Conservation (phyloP, 2,797 vertebrate genomes). For the Cyprinodon diabolis region DNA sequence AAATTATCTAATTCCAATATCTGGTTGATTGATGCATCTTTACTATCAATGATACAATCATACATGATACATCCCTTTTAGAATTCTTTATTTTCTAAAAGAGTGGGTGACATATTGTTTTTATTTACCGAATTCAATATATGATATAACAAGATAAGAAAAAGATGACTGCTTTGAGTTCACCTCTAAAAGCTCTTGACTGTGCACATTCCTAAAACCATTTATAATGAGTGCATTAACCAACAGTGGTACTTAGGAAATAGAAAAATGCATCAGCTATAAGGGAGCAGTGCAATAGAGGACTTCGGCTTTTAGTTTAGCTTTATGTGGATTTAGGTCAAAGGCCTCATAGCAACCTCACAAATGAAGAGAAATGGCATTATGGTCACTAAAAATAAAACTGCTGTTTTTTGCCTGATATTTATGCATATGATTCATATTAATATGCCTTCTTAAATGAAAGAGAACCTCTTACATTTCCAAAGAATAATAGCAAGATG, state of each 20-base stretch:
- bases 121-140: constrained; percentile 25
- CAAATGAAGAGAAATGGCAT: constrained; percentile 50
- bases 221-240: constrained; percentile 75
- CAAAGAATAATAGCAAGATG: constrained; percentile 22
- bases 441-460: constrained; percentile 42
- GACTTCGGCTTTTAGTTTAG: constrained; percentile 62
- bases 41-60: neutral
- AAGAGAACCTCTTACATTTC: constrained; percentile 19
- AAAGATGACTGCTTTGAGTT: constrained; percentile 48
- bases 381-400: constrained; percentile 50
- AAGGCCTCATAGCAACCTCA: constrained; percentile 56
- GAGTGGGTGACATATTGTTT: constrained; percentile 19
- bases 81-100: constrained; percentile 3
- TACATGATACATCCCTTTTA: neutral
- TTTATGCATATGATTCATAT: constrained; percentile 38
- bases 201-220: constrained; percentile 63
- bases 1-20: neutral
- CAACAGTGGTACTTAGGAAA: constrained; percentile 63
- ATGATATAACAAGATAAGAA: constrained; percentile 38
- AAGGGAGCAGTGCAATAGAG: constrained; percentile 59
- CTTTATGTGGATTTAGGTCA: constrained; percentile 66
- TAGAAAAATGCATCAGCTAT: constrained; percentile 67
- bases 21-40: neutral
- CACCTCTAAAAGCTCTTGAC: constrained; percentile 63
- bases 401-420: constrained; percentile 33